Conservation (phyloP, 2,888 invertebrate species). For the Tetanocera ferruginea region DNA sequence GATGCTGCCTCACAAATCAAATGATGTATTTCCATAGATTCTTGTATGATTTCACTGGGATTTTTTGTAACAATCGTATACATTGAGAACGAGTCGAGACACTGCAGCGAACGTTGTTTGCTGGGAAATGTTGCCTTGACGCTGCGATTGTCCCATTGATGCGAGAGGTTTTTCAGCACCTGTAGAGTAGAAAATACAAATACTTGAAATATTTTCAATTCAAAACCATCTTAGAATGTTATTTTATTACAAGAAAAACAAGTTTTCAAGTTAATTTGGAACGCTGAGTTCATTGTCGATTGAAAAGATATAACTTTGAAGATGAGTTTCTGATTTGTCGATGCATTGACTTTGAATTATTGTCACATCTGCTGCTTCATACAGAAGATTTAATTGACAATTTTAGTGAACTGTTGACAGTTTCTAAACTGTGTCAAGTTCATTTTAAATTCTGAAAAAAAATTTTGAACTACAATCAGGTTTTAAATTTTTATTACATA, state of each 20-base stretch:
- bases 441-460: no score
- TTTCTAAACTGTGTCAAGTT: no score
- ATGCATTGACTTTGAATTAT: not conserved
- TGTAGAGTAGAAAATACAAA: constrained; percentile 43
- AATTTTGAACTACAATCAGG: no score
- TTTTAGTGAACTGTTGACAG: no score
- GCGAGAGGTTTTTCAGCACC: constrained; percentile 65
- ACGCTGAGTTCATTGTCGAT: no score
- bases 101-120: constrained; percentile 64
- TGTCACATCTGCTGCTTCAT: no score
- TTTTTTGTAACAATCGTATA: constrained; percentile 67
- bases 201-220: not conserved
- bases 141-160: constrained; percentile 63
- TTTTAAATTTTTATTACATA: no score
- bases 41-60: constrained; percentile 66
- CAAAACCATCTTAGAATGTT: not conserved
- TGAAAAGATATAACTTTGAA: no score
- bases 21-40: constrained; percentile 68
- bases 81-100: constrained; percentile 67
- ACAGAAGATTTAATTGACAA: no score
- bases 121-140: constrained; percentile 50
- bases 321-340: not conserved
- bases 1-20: constrained; percentile 68
- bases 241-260: not conserved
- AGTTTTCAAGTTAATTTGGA: no score